A percentile compares a stretch with the other conserved stretches of the same genome.
These are phyloP conservation scores for Pollimyrus isidori DNA, from an alignment of 2,113 vertebrate species.

Conservation along the genomic window DNA sequence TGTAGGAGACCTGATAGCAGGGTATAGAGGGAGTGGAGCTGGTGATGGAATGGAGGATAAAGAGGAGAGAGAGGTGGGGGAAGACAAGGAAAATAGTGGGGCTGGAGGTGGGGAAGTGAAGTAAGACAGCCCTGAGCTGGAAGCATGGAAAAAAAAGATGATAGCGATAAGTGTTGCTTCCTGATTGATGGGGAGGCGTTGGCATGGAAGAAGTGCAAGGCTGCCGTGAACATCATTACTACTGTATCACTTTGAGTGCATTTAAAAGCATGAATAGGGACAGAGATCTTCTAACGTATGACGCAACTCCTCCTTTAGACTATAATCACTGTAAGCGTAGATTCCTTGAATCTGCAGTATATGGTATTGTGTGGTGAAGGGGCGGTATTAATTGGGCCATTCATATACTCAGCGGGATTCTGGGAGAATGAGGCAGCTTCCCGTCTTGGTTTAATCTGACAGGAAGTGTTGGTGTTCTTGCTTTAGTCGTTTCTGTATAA, in stretches of 20 bases:
- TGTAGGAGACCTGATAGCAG: not conserved
- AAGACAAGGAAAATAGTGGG: not conserved
- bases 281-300: not conserved
- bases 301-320: not conserved
- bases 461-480: not conserved
- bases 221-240: not conserved
- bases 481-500: not conserved
- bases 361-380: not conserved
- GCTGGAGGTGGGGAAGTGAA: not conserved
- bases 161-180: not conserved
- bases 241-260: not conserved
- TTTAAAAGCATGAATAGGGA: not conserved
- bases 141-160: not conserved
- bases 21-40: slow-evolving; percentile 29
- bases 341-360: not conserved
- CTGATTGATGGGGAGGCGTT: not conserved
- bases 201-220: not conserved
- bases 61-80: slow-evolving; percentile 52
- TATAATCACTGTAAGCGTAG: not conserved
- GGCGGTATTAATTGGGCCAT: not conserved
- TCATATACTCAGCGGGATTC: not conserved
- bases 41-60: slow-evolving; percentile 62
- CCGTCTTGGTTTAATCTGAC: not conserved
- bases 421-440: not conserved
- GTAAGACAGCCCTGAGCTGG: not conserved